Base-by-base conservation (phyloP, 2,888 invertebrate species). In the Tryphoninae sp. region DNA sequence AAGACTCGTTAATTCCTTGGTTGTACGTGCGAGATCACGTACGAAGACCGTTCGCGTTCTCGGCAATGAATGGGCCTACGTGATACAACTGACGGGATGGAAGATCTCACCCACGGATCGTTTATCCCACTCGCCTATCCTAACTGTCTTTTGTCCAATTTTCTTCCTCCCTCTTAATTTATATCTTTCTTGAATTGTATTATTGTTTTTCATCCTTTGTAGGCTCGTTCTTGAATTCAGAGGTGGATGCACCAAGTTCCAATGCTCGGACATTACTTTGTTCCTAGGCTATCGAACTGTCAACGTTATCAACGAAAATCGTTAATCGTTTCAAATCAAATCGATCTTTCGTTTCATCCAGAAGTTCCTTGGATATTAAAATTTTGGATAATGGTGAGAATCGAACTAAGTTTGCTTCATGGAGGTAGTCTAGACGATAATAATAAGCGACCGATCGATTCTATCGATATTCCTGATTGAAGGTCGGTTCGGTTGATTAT, bases 11-110 rank as follows among this genome's bases (percentile, higher is more conserved):
- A 89, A 89, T 89, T 89, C 87, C 19, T 69, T n/a, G 72, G 49
- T 80, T 42, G 58, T 77, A 61, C 69, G 86, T 89, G 90, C 89
- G 86, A 85, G 88, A 88, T 89, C 89, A 89, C 90, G 89, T 87
- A 83, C 83, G 75, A 73, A 74, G 40, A 77, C 69, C 84, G 80
- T 82, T 83, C 83, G 73, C 59, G 23, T 26, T 59, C 59, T 73
- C 73, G 64, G 51, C 68, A 61, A 82, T 71, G 73, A 80, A 82
- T 82, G 73, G 64, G 22, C 22, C 76, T 77, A 82, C 82, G 82
- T 82, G 82, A 72, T 77, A 61, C 42, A 82, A 77, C 72, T 77
- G 73, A 80, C 80, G 69, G 49, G 33, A 6, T 8, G 16, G 72
- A 76, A 73, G 82, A 82, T 82, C 77, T 69, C 40, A 19, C 72